phyloP scores from a whole-genome alignment of 2,888 invertebrate species.

The Stegana nigrithorax region DNA sequence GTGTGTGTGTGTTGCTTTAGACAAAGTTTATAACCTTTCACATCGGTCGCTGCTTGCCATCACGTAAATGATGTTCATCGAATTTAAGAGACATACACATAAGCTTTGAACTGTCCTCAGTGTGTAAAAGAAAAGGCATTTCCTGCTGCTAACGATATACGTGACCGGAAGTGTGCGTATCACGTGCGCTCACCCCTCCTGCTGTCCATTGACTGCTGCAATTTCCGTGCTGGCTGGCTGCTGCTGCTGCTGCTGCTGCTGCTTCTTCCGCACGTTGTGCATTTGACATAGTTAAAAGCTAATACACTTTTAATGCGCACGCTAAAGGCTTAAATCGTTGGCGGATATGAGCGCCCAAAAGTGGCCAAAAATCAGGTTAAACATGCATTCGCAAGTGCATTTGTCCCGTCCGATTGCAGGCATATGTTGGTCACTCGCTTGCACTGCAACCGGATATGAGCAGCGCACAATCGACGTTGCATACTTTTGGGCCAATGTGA shows the following conservation, averaged over 20 bases:
- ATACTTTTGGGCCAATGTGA: too few relatives aligned
- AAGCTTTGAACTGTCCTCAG: neutral
- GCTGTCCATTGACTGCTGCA: too few relatives aligned
- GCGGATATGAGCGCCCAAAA: too few relatives aligned
- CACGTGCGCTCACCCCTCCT: too few relatives aligned
- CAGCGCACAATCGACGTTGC: neutral
- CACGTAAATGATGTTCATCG: conserved; percentile 17
- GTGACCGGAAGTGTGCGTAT: conserved; percentile 31
- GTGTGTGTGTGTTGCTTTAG: neutral
- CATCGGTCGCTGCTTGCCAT: neutral
- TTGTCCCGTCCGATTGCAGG: too few relatives aligned
- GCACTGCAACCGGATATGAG: neutral
- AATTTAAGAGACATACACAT: neutral
- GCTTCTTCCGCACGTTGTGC: neutral
- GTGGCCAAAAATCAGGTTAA: neutral
- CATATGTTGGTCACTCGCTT: neutral
- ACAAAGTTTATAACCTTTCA: neutral
- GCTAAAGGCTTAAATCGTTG: neutral
- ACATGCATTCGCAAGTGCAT: too few relatives aligned
- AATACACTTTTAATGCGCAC: conserved; percentile 1
- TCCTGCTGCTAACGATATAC: conserved; percentile 28
- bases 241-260: too few relatives aligned
- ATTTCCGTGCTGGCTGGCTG: too few relatives aligned
- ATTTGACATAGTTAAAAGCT: conserved; percentile 6
- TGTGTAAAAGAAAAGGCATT: conserved; percentile 30